Evolutionary conservation across 2,113 vertebrate species (phyloP), one percentile per base, ranked within the genome.

Genomic region (Archilochus colubris): DNA sequence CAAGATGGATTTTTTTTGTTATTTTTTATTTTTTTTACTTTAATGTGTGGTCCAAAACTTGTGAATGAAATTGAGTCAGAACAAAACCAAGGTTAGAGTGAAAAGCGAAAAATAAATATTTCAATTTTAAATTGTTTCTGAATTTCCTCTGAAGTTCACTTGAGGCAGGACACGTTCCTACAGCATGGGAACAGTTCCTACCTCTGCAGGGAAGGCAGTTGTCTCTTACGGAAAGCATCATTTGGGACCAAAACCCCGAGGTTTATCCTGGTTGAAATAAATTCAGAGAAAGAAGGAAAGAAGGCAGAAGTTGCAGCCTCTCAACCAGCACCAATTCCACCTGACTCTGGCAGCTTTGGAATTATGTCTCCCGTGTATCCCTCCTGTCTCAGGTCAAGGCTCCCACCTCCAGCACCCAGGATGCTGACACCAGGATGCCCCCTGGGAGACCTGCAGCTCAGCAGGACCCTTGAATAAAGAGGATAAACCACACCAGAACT

Each of bases 361-460:
- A n/a, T 21, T 13, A 33, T 36, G 2, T 3, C 17, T 57, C 10
- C 22, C 28, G 1, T 1, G 2, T 6, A n/a, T 5, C 7, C 23
- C 4, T 58, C 46, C 44, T 14, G 30, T 5, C 44, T 74, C 11
- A 51, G 48, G 31, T 15, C 36, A 57, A 61, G 51, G 21, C 14
- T 22, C 14, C 11, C 22, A 7, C 22, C 48, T 72, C 54, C 6
- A 6, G 18, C 67, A 36, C 15, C 40, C 30, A 4, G 31, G 55
- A 19, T 11, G 17, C 25, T 28, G 55, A 54, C 72, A 23, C 8
- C 38, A 27, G 40, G 62, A 8, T 9, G n/a, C 14, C 51, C 7
- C 74, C 63, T 13, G 5, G 16, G 55, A 72, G 40, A 20, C 2
- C 7, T 7, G 20, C 25, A 50, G 23, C 20, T 72, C 9, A 9